phyloP scores from a whole-genome alignment of 2,797 vertebrate species.

The Chelmon rostratus region DNA sequence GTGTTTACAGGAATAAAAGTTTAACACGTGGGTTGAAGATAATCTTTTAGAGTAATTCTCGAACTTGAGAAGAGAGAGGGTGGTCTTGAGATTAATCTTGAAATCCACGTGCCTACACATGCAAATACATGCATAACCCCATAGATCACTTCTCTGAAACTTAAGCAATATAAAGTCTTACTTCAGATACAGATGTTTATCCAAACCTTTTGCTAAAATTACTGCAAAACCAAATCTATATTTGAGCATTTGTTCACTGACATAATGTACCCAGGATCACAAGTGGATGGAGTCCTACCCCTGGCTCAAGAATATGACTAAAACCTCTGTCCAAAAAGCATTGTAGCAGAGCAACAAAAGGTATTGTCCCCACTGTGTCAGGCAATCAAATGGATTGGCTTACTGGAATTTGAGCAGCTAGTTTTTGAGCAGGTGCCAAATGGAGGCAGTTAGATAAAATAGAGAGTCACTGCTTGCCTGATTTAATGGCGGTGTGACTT shows the following conservation, averaged over 20 bases:
- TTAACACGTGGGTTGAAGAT: constrained; percentile 19
- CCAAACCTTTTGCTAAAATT: not conserved
- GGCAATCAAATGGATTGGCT: constrained; percentile 66
- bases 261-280: not conserved
- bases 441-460: constrained; percentile 58
- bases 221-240: constrained; percentile 1
- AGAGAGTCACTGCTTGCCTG: constrained; percentile 40
- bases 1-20: constrained; percentile 24
- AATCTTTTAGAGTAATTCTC: no score
- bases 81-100: constrained; percentile 39
- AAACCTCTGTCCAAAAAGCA: constrained; percentile 31
- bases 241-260: constrained; percentile 1
- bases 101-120: constrained; percentile 45
- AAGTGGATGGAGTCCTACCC: constrained; percentile 7
- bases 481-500: constrained; percentile 66
- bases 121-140: constrained; percentile 45
- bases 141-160: constrained; percentile 58
- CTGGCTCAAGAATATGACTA: constrained; percentile 11
- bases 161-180: constrained; percentile 8
- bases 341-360: constrained; percentile 41
- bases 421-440: constrained; percentile 65
- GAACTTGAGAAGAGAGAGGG: constrained; percentile 46
- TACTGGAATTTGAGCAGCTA: constrained; percentile 58
- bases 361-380: constrained; percentile 36
- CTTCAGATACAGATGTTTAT: constrained; percentile 24